phyloP scores from a whole-genome alignment of 30 jellyfish, hydroid and myxozoan genomes.

The Hydractinia echinata region DNA sequence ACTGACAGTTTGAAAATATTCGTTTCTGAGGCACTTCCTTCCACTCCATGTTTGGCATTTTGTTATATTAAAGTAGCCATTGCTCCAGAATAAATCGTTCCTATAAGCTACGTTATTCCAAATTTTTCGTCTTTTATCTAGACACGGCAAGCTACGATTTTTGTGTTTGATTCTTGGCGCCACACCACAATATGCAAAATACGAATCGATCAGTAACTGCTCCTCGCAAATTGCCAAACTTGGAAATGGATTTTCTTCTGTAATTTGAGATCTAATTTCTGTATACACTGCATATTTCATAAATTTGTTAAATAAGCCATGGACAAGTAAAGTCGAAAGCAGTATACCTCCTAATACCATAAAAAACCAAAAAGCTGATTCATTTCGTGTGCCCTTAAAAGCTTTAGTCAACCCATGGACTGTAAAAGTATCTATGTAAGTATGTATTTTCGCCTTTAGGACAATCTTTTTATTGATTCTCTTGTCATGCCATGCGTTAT shows the following conservation, averaged over 20 bases:
- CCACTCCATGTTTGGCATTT: slow-evolving; percentile 25
- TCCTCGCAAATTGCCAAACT: slow-evolving; percentile 21
- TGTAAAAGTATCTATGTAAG: slow-evolving; percentile 15
- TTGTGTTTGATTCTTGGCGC: slow-evolving; percentile 15
- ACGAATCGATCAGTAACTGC: slow-evolving; percentile 15
- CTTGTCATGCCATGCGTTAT: slow-evolving; percentile 9
- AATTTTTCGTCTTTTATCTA: neutral
- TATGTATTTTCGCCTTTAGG: neutral
- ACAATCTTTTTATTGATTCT: neutral
- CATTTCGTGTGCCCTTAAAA: neutral
- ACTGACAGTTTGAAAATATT: neutral
- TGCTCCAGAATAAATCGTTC: neutral
- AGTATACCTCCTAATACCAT: slow-evolving; percentile 11
- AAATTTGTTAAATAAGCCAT: slow-evolving; percentile 7
- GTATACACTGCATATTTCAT: slow-evolving; percentile 13
- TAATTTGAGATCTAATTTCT: slow-evolving; percentile 16
- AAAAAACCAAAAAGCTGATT: slow-evolving; percentile 12
- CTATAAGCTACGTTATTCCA: neutral
- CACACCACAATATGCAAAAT: slow-evolving; percentile 18
- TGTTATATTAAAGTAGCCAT: slow-evolving; percentile 12
- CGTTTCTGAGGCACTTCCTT: slow-evolving; percentile 6
- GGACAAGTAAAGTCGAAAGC: neutral
- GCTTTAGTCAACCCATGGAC: slow-evolving; percentile 26
- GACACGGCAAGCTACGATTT: neutral
- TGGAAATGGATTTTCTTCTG: slow-evolving; percentile 20